phyloP scores from a whole-genome alignment of 2,797 vertebrate genomes.

The Gallinago nigripennis region DNA sequence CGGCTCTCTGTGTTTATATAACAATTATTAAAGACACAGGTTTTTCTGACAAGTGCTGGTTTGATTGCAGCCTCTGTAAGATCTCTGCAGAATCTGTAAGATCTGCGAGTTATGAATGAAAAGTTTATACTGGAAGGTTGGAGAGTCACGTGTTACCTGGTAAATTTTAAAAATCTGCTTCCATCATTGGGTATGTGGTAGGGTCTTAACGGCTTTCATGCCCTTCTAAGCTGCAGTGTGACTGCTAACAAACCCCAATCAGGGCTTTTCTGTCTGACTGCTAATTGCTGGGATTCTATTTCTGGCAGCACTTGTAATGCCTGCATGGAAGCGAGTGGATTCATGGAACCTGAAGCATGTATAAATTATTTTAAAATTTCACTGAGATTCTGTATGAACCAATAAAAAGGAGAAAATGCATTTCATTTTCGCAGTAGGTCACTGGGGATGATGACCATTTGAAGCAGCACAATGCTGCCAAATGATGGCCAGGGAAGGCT shows the following conservation, averaged over 20 bases:
- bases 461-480: slow-evolving; percentile 12
- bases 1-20: neutral
- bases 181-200: neutral
- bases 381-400: slow-evolving; percentile 15
- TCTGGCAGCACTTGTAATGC: neutral
- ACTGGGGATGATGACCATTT: slow-evolving; percentile 39
- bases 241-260: neutral
- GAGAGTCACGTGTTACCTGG: neutral
- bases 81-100: neutral
- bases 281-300: neutral
- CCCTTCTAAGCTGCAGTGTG: neutral
- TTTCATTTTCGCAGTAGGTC: slow-evolving; percentile 59
- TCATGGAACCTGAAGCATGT: neutral
- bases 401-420: slow-evolving; percentile 27
- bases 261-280: neutral
- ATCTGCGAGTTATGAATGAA: neutral
- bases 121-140: neutral
- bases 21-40: neutral
- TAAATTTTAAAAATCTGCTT: neutral
- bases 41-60: neutral
- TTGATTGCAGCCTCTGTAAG: neutral
- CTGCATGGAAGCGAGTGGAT: neutral
- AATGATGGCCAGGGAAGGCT: slow-evolving; percentile 30
- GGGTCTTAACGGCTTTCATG: neutral
- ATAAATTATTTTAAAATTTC: slow-evolving; percentile 39